Conservation (phyloP, 2,113 vertebrate species). For the Scomber colias region DNA sequence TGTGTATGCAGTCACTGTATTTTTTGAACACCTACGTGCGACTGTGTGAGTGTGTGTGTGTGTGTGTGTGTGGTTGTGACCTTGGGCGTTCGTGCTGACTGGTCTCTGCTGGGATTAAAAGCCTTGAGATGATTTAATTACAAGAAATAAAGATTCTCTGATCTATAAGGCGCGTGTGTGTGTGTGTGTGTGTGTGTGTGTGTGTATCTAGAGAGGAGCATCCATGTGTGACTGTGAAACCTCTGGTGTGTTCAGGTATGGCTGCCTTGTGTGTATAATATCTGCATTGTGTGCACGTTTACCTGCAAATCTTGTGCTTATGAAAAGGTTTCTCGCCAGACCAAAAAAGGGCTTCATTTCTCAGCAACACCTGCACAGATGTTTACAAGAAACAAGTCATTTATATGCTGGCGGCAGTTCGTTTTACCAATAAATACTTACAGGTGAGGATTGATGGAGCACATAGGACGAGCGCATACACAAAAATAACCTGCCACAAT, state of each 20-base stretch:
- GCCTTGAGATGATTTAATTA: conserved; percentile 51
- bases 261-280: conserved; percentile 8
- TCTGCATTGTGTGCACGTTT: conserved; percentile 24
- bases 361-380: conserved; percentile 26
- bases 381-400: conserved; percentile 27
- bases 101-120: conserved; percentile 48
- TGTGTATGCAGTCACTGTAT: neutral
- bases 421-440: conserved; percentile 31
- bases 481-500: neutral
- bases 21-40: neutral
- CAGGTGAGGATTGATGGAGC: conserved; percentile 8
- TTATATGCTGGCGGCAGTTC: conserved; percentile 23
- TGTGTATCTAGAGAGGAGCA: neutral
- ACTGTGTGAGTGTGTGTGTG: conserved; percentile 14
- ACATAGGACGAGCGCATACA: neutral
- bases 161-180: conserved; percentile 17
- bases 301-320: neutral
- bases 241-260: neutral
- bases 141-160: conserved; percentile 37
- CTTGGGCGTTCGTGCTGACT: conserved; percentile 51
- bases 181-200: conserved; percentile 23
- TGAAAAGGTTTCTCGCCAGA: conserved; percentile 18
- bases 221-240: neutral
- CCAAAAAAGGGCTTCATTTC: conserved; percentile 19
- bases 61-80: conserved; percentile 36